A percentile compares a stretch with the other conserved stretches of the same genome.
Evolutionary conservation across 2,888 invertebrate species (phyloP).

Genomic region (Fissipunctia ypsillon): DNA sequence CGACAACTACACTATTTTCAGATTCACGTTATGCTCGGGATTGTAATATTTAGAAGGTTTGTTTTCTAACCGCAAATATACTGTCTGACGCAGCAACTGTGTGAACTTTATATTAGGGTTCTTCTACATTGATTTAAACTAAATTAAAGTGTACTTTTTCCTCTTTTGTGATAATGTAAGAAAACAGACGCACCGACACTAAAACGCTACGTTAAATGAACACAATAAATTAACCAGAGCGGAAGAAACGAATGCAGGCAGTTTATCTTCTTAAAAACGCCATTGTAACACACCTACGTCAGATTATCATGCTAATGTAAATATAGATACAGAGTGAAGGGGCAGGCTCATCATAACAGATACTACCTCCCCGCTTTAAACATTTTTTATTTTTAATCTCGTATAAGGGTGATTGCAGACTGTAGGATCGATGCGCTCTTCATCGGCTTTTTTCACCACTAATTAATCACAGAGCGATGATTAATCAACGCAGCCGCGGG

Average conservation of each 20-base stretch:
- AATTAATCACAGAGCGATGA: conserved; percentile 86
- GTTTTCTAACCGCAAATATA: conserved; percentile 50
- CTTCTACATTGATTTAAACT: conserved; percentile 18
- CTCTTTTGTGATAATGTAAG: conserved; percentile 6
- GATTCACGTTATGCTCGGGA: conserved; percentile 37
- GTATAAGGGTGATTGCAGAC: conserved; percentile 72
- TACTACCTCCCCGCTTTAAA: conserved; percentile 65
- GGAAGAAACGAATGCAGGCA: conserved; percentile 38
- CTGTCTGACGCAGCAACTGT: conserved; percentile 23
- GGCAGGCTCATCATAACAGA: conserved; percentile 70
- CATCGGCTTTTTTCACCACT: conserved; percentile 78
- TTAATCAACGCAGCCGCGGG: conserved; percentile 84
- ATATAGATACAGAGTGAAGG: conserved; percentile 69
- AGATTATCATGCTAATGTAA: conserved; percentile 63
- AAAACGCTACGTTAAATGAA: conserved; percentile 22
- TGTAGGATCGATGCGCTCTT: conserved; percentile 76
- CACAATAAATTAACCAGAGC: conserved; percentile 47
- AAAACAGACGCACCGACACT: conserved; percentile 9
- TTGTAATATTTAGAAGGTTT: conserved; percentile 49
- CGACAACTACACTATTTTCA: conserved; percentile 47
- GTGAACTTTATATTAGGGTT: conserved; percentile 18
- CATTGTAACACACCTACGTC: conserved; percentile 56
- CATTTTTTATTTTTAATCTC: conserved; percentile 72
- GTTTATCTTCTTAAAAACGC: conserved; percentile 53
- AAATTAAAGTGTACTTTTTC: neutral